Percentiles rank a stretch among this genome's conserved stretches.
phyloP scores from a whole-genome alignment of 2,113 vertebrate species.

The Malurus elegans region DNA sequence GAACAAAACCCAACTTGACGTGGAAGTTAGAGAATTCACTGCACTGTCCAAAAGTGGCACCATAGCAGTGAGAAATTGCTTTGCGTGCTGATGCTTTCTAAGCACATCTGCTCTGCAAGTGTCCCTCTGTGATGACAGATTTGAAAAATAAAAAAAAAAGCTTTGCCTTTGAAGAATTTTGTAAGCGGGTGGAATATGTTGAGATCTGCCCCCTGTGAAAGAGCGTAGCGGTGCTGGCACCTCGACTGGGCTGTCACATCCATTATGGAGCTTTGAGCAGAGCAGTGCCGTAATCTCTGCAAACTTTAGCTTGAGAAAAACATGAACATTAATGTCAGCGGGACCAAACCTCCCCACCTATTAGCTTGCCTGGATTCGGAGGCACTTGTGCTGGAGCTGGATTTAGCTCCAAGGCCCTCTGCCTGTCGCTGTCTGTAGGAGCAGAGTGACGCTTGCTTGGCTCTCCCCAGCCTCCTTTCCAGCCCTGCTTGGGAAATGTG shows the following conservation, averaged over 20 bases:
- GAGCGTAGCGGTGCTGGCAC: not conserved
- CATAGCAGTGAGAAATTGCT: not conserved
- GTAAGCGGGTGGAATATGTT: not conserved
- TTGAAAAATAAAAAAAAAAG: not conserved
- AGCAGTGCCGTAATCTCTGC: not conserved
- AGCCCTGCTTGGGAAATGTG: not conserved
- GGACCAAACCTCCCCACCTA: not conserved
- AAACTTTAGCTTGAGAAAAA: not conserved
- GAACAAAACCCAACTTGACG: not conserved
- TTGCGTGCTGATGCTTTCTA: not conserved
- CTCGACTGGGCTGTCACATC: slow-evolving; percentile 4
- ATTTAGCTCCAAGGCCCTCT: not conserved
- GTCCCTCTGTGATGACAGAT: slow-evolving; percentile 26
- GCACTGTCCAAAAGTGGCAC: not conserved
- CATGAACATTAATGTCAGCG: not conserved
- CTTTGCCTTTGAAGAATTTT: not conserved
- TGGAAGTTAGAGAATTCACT: not conserved
- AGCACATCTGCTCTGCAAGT: slow-evolving; percentile 25
- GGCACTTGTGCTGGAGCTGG: not conserved
- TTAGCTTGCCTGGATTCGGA: not conserved
- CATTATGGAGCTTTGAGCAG: not conserved
- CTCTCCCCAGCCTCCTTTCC: not conserved
- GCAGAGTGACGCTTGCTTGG: not conserved
- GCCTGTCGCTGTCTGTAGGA: not conserved
- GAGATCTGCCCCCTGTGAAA: not conserved